Evolutionary conservation across 2,113 vertebrate species (phyloP), one percentile per base, ranked within the genome.

Genomic region (Rhineura floridana): DNA sequence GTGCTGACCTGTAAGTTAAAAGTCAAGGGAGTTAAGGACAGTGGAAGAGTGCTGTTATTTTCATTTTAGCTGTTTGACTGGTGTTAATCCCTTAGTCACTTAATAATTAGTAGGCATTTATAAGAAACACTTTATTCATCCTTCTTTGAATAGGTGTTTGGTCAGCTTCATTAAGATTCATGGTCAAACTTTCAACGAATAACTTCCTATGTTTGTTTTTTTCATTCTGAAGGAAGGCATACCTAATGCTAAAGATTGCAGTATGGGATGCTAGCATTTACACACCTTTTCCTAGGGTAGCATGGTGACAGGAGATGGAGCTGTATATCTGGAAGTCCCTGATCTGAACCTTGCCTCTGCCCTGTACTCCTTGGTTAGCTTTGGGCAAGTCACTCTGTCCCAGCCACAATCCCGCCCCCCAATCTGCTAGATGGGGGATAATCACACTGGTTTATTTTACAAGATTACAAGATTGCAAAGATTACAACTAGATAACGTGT

Each of bases 71-170:
- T 88, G 70, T 87, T 90, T 63, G 15, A 48, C 8, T 84, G 88
- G 88, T 92, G 88, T 86, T 94, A 90, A 90, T 94, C 81, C 83
- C 87, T 91, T 79, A 90, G 92, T 94, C 83, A 93, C 87, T 80
- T 95, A 95, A 93, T 95, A 62, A 75, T 85, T 81, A 78, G 88
- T 73, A 75, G 87, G 83, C 87, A 86, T 93, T 93, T 95, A 90
- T 87, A 89, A 86, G 90, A 92, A 95, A 91, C 83, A 13, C 75
- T 17, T 89, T 83, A 72, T 86, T 91, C 90, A 52, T 85, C 50
- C 3, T 82, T 70, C 89, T 89, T 87, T 86, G 81, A 69, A 89
- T 90, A 67, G 84, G 25, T 85, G 3, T 93, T 85, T 90, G 83
- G 15, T 28, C 76, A 85, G 90, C 89, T 91, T 1, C 1, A 83